These are phyloP conservation scores for Lasius platythorax DNA, from an alignment of 2,888 invertebrate genomes.

Conservation along the genomic window DNA sequence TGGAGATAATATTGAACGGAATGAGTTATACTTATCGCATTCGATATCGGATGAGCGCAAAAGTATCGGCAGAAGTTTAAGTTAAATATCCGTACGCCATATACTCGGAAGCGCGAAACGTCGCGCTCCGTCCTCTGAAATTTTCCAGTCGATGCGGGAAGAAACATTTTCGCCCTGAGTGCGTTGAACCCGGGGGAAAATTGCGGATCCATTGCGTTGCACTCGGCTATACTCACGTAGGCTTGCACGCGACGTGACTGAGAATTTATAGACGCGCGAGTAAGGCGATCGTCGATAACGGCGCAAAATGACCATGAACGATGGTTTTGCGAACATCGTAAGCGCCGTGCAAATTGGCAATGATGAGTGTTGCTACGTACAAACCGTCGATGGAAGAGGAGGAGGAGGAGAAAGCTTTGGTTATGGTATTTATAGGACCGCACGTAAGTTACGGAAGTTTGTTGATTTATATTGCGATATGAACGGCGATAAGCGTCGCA, in stretches of 20 bases:
- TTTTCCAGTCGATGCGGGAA: conserved; percentile 16
- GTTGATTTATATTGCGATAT: conserved; percentile 34
- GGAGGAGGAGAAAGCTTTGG: neutral
- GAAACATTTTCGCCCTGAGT: conserved; percentile 35
- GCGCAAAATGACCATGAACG: conserved; percentile 47
- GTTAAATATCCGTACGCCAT: neutral
- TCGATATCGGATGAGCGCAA: neutral
- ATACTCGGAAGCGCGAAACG: neutral
- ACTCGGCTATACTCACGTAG: conserved; percentile 3
- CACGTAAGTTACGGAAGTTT: conserved; percentile 30
- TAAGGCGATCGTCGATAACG: conserved; percentile 49
- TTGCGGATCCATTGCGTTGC: conserved; percentile 42
- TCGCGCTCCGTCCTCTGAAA: conserved; percentile 9
- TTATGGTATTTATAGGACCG: conserved; percentile 40
- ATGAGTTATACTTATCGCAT: neutral
- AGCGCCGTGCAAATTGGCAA: conserved; percentile 32
- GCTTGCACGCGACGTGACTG: conserved; percentile 32
- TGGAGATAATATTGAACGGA: neutral
- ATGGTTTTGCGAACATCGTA: conserved; percentile 40
- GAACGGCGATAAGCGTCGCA: conserved; percentile 25
- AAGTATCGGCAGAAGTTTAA: neutral
- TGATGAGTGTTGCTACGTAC: conserved; percentile 31
- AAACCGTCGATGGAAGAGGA: neutral
- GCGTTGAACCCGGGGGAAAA: conserved; percentile 33
- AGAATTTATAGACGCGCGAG: conserved; percentile 49